Conservation (phyloP, 2,113 vertebrate genomes). For the Ginglymostoma cirratum region DNA sequence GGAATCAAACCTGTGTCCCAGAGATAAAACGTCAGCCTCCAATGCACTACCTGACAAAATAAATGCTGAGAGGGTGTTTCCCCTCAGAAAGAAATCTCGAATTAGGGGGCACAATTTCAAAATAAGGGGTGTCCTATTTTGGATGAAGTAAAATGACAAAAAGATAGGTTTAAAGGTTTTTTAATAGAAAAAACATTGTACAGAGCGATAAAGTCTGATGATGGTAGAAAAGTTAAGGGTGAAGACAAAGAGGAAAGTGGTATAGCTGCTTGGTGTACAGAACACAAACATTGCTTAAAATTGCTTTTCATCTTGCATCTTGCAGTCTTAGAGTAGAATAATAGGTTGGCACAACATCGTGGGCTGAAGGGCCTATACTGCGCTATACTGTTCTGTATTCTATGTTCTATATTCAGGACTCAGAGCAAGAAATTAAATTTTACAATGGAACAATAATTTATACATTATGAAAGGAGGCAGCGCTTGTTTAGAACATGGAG, state of each 20-base stretch:
- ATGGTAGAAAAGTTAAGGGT: neutral
- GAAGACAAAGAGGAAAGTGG: neutral
- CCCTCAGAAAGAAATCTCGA: neutral
- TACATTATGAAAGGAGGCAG: too few species aligned
- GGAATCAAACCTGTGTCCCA: neutral
- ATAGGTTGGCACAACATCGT: too few species aligned
- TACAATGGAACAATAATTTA: too few species aligned
- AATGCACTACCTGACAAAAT: neutral
- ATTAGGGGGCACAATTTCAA: neutral
- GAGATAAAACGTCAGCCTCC: neutral
- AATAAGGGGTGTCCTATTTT: neutral
- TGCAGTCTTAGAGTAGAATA: too few species aligned
- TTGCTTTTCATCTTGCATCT: too few species aligned
- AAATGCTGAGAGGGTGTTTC: neutral
- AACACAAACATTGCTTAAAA: too few species aligned
- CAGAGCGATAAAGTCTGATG: neutral
- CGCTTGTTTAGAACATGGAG: too few species aligned
- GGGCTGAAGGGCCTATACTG: too few species aligned
- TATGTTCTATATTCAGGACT: too few species aligned
- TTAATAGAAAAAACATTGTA: neutral
- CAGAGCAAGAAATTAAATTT: too few species aligned
- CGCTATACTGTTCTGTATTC: too few species aligned
- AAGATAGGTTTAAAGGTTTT: neutral
- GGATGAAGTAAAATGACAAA: neutral
- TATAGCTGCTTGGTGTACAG: too few species aligned